Base-by-base conservation (phyloP, 2,113 vertebrate species). In the Synchiropus splendidus region DNA sequence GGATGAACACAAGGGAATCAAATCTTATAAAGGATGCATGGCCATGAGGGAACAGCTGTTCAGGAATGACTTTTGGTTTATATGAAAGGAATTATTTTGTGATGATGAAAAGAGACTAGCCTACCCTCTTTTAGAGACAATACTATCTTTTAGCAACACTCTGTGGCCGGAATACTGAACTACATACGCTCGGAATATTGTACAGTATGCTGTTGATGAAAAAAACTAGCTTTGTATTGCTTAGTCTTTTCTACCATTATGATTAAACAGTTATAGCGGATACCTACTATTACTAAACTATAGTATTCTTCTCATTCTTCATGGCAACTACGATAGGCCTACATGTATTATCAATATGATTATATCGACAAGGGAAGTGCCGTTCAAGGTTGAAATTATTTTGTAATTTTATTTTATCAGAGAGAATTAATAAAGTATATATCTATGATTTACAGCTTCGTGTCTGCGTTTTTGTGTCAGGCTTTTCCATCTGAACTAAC, bases 371-470 rank as follows among this genome's bases (percentile, higher is more conserved):
- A 79, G 78, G 79, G 79, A 83, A 82, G 77, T 80, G 75, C 70
- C 58, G 72, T 86, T 84, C 83, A 60, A 82, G 78, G 78, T 85
- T 85, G 75, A 86, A 86, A 86, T 87, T 83, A 86, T 86, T 87
- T 87, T 86, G 75, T 86, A 87, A 85, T 87, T 87, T 86, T 86
- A 87, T 87, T 87, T 87, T 87, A 83, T 65, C 83, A 87, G 83
- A 87, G 82, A 87, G 74, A 86, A 85, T 80, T 78, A 87, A 86
- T 86, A 87, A 86, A 86, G 79, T 86, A 86, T 87, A 86, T 86
- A 86, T 87, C 77, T 86, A 77, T 85, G 81, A 86, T 74, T 74
- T 16, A 73, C 44, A 64, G 76, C 59, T 44, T 52, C 49, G 30
- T 59, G 48, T 62, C 21, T 27, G 4, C 21, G 8, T 62, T 66